Conservation (phyloP, 2,797 vertebrate species). For the Hoplostethus mediterraneus region DNA sequence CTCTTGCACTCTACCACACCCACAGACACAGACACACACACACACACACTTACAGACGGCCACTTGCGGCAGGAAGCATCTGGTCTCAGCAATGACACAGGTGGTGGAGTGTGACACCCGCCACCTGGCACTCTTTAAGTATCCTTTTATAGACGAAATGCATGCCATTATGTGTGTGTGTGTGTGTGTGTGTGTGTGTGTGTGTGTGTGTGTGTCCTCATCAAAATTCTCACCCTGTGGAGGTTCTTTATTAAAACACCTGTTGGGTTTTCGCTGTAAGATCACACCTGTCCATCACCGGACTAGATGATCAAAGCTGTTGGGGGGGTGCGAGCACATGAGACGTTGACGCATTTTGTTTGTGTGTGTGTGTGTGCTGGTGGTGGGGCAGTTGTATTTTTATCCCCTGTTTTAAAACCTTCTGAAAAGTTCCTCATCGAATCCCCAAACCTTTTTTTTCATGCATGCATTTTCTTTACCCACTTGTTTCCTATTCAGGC, state of each 20-base stretch:
- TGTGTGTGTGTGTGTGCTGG: too few species aligned
- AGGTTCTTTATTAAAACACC: constrained; percentile 69
- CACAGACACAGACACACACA: constrained; percentile 24
- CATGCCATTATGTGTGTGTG: constrained; percentile 31
- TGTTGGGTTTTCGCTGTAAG: constrained; percentile 44
- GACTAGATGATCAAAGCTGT: neutral
- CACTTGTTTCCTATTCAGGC: too few species aligned
- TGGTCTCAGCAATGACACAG: constrained; percentile 69
- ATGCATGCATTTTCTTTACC: too few species aligned
- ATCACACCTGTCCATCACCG: constrained; percentile 44
- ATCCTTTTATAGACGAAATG: constrained; percentile 59
- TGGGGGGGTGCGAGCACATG: neutral
- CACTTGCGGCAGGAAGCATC: constrained; percentile 69
- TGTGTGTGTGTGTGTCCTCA: constrained; percentile 4
- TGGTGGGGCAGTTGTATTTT: too few species aligned
- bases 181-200: neutral
- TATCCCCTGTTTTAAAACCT: too few species aligned
- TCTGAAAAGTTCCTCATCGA: too few species aligned
- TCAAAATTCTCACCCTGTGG: constrained; percentile 55
- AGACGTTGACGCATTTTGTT: too few species aligned
- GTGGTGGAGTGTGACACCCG: constrained; percentile 69
- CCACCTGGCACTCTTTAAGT: constrained; percentile 74
- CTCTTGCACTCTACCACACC: constrained; percentile 24
- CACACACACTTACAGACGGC: neutral
- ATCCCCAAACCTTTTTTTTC: too few species aligned